phyloP scores from a whole-genome alignment of 2,888 invertebrate genomes.

The Plemyria rubiginata region DNA sequence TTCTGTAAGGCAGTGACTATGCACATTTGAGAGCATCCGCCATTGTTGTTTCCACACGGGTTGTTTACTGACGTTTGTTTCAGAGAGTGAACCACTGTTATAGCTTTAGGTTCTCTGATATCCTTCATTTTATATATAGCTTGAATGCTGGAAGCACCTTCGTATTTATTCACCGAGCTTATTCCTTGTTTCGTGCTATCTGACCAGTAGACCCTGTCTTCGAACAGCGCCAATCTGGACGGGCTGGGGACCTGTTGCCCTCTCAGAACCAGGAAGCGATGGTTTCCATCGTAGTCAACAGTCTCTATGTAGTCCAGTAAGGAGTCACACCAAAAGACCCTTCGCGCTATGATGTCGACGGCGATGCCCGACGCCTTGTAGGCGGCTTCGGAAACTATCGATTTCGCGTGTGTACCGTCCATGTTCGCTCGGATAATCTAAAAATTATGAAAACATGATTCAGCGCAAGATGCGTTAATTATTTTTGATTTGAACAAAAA shows the following conservation, averaged over 20 bases:
- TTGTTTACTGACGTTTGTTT: constrained; percentile 91
- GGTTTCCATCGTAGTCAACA: constrained; percentile 95
- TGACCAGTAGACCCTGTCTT: constrained; percentile 95
- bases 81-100: constrained; percentile 92
- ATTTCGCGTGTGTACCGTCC: constrained; percentile 94
- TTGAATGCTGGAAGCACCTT: constrained; percentile 91
- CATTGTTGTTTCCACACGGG: constrained; percentile 95
- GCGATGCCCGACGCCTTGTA: constrained; percentile 97
- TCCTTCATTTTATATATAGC: constrained; percentile 92
- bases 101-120: constrained; percentile 92
- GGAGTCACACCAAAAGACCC: constrained; percentile 98
- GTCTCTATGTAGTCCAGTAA: constrained; percentile 98
- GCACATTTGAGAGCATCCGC: constrained; percentile 97
- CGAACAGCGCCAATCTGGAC: constrained; percentile 92
- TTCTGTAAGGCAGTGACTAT: constrained; percentile 92
- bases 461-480: not conserved
- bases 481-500: not conserved
- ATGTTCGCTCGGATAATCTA: constrained; percentile 93
- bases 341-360: constrained; percentile 94
- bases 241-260: constrained; percentile 95
- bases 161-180: constrained; percentile 94
- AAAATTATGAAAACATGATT: constrained; percentile 22
- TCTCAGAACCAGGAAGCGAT: constrained; percentile 91
- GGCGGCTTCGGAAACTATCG: constrained; percentile 95
- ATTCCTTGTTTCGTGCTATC: constrained; percentile 96